These are phyloP conservation scores for Solen grandis DNA, from an alignment of 1,140 invertebrate genomes.

Conservation along the genomic window DNA sequence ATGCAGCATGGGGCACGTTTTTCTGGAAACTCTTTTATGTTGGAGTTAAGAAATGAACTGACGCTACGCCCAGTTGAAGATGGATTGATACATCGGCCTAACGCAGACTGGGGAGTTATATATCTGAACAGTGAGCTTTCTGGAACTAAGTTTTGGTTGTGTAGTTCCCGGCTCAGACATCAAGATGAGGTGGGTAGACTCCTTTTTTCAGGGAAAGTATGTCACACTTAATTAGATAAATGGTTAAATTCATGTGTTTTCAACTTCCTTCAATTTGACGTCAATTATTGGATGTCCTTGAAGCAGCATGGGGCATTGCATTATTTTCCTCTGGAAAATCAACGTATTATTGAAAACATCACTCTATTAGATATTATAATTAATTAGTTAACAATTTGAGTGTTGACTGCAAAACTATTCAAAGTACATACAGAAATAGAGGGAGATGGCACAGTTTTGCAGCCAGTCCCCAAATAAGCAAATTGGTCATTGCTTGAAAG, in stretches of 20 bases:
- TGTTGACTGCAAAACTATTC: too few species aligned
- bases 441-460: too few species aligned
- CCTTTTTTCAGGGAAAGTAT: too few species aligned
- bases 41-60: slow-evolving; percentile 83
- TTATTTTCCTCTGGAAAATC: too few species aligned
- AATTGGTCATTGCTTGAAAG: too few species aligned
- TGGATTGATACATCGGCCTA: slow-evolving; percentile 91
- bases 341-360: too few species aligned
- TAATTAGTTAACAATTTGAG: too few species aligned
- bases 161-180: slow-evolving; percentile 83
- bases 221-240: too few species aligned
- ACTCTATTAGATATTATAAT: too few species aligned
- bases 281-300: slow-evolving; percentile 99
- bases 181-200: slow-evolving; percentile 63
- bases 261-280: slow-evolving; percentile 93
- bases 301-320: slow-evolving; percentile 97
- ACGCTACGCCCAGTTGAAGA: slow-evolving; percentile 89
- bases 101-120: slow-evolving; percentile 94
- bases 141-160: slow-evolving; percentile 95
- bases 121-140: slow-evolving; percentile 96
- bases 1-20: slow-evolving; percentile 97
- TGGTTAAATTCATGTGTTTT: too few species aligned
- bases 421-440: too few species aligned
- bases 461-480: too few species aligned
- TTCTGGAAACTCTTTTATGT: slow-evolving; percentile 89